phyloP scores from a whole-genome alignment of 2,113 vertebrate species.

The Gavialis gangeticus region DNA sequence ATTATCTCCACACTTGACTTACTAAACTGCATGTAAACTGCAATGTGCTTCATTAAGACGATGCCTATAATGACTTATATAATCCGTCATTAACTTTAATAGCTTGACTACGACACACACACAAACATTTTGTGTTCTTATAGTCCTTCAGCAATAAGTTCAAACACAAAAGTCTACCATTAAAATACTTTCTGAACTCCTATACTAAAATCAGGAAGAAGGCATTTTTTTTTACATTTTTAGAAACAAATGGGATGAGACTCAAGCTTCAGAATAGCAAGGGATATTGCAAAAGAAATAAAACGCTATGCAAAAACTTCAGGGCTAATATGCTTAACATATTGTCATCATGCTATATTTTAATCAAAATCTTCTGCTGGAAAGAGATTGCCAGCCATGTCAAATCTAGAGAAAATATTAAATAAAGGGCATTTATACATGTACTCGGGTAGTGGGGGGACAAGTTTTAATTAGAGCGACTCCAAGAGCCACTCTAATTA shows the following conservation, averaged over 20 bases:
- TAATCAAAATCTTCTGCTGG: background rate
- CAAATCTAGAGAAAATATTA: background rate
- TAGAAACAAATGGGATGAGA: background rate
- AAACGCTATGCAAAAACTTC: background rate
- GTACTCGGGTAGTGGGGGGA: too few species aligned
- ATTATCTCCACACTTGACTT: background rate
- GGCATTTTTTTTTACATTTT: background rate
- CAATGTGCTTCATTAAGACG: constrained; percentile 27
- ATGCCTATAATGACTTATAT: constrained; percentile 22
- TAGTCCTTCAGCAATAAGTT: background rate
- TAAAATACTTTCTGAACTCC: background rate
- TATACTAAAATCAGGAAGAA: background rate
- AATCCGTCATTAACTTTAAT: constrained; percentile 21
- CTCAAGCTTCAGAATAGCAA: background rate
- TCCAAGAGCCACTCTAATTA: too few species aligned
- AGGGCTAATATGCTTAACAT: background rate
- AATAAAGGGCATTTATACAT: too few species aligned
- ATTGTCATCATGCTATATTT: background rate
- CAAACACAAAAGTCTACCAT: background rate
- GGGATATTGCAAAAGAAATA: background rate
- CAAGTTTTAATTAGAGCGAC: too few species aligned
- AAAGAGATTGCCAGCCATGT: background rate
- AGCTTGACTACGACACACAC: background rate
- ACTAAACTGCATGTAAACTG: background rate
- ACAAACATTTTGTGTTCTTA: constrained; percentile 6